These are phyloP conservation scores for Junonia oenone DNA, from an alignment of 2,888 invertebrate species.

Conservation along the genomic window DNA sequence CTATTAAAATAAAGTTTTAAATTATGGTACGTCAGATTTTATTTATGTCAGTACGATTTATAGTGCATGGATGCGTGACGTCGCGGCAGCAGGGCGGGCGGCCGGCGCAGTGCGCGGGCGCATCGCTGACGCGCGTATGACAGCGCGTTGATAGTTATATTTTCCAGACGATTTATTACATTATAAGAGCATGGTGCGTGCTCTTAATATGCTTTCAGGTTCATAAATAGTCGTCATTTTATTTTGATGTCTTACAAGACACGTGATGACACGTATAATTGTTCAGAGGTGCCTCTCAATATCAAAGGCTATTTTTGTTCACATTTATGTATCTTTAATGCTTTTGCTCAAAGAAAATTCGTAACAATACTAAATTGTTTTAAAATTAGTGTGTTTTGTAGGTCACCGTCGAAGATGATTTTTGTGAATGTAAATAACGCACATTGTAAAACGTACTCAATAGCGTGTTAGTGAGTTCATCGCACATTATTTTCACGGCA, in stretches of 20 bases:
- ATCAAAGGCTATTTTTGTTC: conserved; percentile 59
- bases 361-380: neutral
- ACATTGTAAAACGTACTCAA: conserved; percentile 22
- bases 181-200: conserved; percentile 70
- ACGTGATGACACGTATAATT: conserved; percentile 73
- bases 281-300: conserved; percentile 60
- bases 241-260: conserved; percentile 77
- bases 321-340: conserved; percentile 34
- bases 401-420: neutral
- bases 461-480: conserved; percentile 61
- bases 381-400: conserved; percentile 29
- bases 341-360: neutral
- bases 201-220: conserved; percentile 71
- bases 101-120: conserved; percentile 34
- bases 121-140: conserved; percentile 59
- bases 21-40: conserved; percentile 74
- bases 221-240: conserved; percentile 77
- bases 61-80: conserved; percentile 58
- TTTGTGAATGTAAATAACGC: conserved; percentile 24
- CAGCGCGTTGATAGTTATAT: conserved; percentile 75
- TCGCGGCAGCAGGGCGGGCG: conserved; percentile 34
- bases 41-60: conserved; percentile 71
- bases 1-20: conserved; percentile 77
- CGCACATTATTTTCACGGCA: conserved; percentile 61
- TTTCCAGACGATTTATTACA: conserved; percentile 78